Evolutionary conservation across 2,113 vertebrate species (phyloP), one percentile per base, ranked within the genome.

Genomic region (Nesogale talazaci): DNA sequence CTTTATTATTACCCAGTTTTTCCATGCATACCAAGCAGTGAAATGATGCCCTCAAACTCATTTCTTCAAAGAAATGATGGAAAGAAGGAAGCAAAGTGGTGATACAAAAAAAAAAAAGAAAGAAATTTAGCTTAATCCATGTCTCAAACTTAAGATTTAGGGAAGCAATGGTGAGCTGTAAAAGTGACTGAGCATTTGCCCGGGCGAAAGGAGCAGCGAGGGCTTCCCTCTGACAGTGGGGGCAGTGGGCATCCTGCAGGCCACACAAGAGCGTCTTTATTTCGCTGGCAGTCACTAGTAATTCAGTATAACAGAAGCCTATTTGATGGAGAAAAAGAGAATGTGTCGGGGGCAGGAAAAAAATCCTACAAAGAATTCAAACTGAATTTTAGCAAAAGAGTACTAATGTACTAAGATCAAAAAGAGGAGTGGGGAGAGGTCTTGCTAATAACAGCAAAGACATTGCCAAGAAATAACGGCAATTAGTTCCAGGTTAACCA

Each of bases 371-470:
- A 93, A 92, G 97, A 95, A 96, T 95, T 94, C 83, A 78, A 95
- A 91, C 56, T 94, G 89, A 95, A 97, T 94, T 94, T 96, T 94
- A 90, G 93, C 91, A 97, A 95, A 87, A 92, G 94, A 96, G 93
- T 96, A 94, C 90, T 95, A 95, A 97, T 92, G 87, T 94, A 95
- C 96, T 97, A 90, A 83, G 93, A 95, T 86, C 95, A 96, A 92
- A 90, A 84, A 94, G 94, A 88, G 95, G 96, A 92, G 87, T 93
- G 92, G 59, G 23, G 25, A 65, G 23, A 25, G 23, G 63, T 6
- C 95, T 93, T 93, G 52, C 90, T 95, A 94, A 90, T 97, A 88
- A 87, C 89, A 79, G 72, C 6, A 74, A 94, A 95, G 91, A 93
- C 46, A 40, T 74, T 91, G 84, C 91, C 94, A 89, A 94, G 92